These are phyloP conservation scores for Girardia tigrina DNA, from an alignment of 2,888 invertebrate genomes.

Conservation along the genomic window DNA sequence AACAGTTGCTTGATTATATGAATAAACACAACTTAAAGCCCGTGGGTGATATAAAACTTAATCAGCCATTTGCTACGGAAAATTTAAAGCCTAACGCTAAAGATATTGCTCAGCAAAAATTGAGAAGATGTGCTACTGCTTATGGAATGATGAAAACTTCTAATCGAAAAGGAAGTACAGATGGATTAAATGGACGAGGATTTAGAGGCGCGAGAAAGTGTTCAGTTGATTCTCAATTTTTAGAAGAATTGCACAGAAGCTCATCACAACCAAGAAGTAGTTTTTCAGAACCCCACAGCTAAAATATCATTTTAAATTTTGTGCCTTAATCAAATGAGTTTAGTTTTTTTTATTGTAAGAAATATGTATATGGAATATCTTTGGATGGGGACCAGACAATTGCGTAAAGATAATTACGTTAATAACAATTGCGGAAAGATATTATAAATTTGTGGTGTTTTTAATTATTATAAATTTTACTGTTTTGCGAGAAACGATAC, in stretches of 20 bases:
- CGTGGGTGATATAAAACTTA: background rate
- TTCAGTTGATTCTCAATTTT: background rate
- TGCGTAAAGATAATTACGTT: too few relatives aligned
- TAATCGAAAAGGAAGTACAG: background rate
- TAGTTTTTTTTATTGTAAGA: too few relatives aligned
- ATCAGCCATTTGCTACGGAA: background rate
- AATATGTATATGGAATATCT: too few relatives aligned
- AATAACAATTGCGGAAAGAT: too few relatives aligned
- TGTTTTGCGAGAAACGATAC: too few relatives aligned
- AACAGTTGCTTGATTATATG: conserved; percentile 33
- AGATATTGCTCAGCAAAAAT: background rate
- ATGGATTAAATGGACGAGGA: background rate
- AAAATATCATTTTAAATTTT: too few relatives aligned
- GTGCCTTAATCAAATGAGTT: too few relatives aligned
- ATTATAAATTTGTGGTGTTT: too few relatives aligned
- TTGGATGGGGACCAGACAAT: too few relatives aligned
- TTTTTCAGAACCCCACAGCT: background rate
- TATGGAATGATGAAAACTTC: conserved; percentile 3
- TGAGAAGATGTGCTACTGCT: background rate
- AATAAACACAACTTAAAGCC: conserved; percentile 31
- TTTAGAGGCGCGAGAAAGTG: background rate
- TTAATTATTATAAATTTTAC: too few relatives aligned
- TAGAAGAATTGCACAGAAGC: conserved; percentile 9
- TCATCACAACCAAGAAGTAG: background rate
- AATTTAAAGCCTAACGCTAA: background rate